These are phyloP conservation scores for Macrocentrus cingulum DNA, from an alignment of 1,140 invertebrate genomes.

Conservation along the genomic window DNA sequence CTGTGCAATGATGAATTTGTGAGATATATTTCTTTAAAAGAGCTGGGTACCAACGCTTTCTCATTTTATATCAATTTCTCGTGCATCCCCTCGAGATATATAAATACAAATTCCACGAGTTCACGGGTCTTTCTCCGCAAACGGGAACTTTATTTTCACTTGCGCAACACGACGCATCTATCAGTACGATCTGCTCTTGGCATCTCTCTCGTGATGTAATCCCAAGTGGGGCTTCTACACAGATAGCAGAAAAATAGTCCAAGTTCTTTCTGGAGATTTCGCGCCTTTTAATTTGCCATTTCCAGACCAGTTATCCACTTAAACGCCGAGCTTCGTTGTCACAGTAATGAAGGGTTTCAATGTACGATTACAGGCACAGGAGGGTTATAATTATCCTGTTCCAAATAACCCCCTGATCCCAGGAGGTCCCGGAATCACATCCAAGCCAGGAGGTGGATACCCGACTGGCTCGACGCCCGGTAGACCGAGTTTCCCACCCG, in stretches of 20 bases:
- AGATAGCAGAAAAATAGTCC: conserved; percentile 17
- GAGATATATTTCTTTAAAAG: no score
- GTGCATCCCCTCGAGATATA: conserved; percentile 18
- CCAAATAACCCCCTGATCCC: conserved; percentile 46
- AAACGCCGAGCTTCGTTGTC: no score
- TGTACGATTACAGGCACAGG: conserved; percentile 42
- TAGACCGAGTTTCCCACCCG: conserved; percentile 29
- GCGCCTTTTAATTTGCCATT: not conserved
- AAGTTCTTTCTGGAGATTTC: not conserved
- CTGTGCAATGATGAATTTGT: no score
- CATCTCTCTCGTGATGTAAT: conserved; percentile 30
- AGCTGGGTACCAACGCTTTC: no score
- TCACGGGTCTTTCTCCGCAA: conserved; percentile 19
- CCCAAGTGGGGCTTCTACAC: not conserved
- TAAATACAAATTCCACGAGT: conserved; percentile 20
- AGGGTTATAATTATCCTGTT: conserved; percentile 50
- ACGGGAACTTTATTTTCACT: conserved; percentile 16
- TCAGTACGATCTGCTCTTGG: conserved; percentile 17
- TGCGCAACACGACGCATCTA: conserved; percentile 12
- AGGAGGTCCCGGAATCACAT: conserved; percentile 31
- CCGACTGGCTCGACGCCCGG: conserved; percentile 24
- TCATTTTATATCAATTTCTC: conserved; percentile 3
- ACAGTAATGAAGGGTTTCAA: no score
- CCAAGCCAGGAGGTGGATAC: conserved; percentile 29
- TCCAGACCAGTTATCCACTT: no score